Conservation (phyloP, 2,797 vertebrate species). For the Nyctalus aviator region DNA sequence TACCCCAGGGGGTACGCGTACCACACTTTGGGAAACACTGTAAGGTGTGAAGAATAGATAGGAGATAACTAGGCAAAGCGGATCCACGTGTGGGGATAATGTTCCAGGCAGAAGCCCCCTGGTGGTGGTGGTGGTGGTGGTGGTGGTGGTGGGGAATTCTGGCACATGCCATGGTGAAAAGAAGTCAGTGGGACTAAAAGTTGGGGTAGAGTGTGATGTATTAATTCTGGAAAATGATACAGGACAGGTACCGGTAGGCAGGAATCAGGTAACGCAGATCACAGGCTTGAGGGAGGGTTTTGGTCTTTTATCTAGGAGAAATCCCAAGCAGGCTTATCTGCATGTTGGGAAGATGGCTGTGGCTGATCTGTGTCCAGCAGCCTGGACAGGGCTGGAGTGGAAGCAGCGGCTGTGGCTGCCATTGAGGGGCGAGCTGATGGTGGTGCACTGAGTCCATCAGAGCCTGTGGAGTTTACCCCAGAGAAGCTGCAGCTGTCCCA, state of each 20-base stretch:
- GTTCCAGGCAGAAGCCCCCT: not conserved
- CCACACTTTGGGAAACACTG: too few relatives aligned
- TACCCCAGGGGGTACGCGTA: too few relatives aligned
- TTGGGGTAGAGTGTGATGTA: fast-evolving
- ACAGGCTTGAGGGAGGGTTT: not conserved
- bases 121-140: too few relatives aligned
- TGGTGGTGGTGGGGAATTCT: not conserved
- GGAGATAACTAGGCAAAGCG: not conserved
- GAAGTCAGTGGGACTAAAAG: not conserved
- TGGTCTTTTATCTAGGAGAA: not conserved
- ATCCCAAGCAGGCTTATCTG: not conserved
- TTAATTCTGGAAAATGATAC: not conserved
- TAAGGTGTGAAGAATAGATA: too few relatives aligned
- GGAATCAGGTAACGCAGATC: not conserved
- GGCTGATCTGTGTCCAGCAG: not conserved
- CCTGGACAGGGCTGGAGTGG: not conserved
- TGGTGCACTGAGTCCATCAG: not conserved
- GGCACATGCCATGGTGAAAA: not conserved
- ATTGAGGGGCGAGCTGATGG: not conserved
- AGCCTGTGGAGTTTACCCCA: not conserved
- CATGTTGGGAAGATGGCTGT: not conserved
- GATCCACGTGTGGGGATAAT: not conserved
- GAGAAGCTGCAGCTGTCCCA: constrained; percentile 2
- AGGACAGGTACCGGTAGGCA: not conserved
- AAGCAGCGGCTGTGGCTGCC: not conserved